phyloP scores from a whole-genome alignment of 1,140 invertebrate species.

The Cylas formicarius region DNA sequence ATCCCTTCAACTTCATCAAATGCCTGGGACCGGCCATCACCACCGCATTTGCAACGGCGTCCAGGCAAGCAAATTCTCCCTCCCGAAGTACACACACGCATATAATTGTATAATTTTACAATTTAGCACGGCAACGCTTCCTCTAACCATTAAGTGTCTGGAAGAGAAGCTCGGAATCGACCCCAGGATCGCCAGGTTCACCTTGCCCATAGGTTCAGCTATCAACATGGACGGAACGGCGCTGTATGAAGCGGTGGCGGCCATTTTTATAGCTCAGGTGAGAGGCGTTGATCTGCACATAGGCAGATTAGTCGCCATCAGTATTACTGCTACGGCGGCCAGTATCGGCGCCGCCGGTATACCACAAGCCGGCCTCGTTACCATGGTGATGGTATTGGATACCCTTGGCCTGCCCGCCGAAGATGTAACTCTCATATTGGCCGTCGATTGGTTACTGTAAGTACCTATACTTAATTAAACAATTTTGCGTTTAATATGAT shows the following conservation, averaged over 20 bases:
- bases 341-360: conserved; percentile 87
- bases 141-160: conserved; percentile 66
- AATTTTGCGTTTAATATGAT: neutral
- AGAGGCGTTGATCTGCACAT: conserved; percentile 55
- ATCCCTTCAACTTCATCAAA: conserved; percentile 60
- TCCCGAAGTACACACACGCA: neutral
- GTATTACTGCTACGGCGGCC: conserved; percentile 77
- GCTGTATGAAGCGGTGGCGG: conserved; percentile 77
- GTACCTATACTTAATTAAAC: conserved; percentile 35
- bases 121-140: conserved; percentile 62
- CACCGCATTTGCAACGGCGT: conserved; percentile 74
- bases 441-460: conserved; percentile 85
- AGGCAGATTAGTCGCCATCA: conserved; percentile 52
- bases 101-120: neutral
- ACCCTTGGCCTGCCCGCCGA: conserved; percentile 74
- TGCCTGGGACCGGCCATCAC: conserved; percentile 68
- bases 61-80: conserved; percentile 41
- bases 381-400: conserved; percentile 81
- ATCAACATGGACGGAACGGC: conserved; percentile 86
- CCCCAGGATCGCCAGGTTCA: conserved; percentile 69
- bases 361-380: conserved; percentile 75
- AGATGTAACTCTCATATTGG: conserved; percentile 73
- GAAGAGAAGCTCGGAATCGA: conserved; percentile 74
- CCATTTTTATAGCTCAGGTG: conserved; percentile 77
- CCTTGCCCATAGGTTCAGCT: conserved; percentile 78